Evolutionary conservation across 2,888 invertebrate genomes (phyloP), one percentile per base, ranked within the genome.

Genomic region (Chirona hameri): DNA sequence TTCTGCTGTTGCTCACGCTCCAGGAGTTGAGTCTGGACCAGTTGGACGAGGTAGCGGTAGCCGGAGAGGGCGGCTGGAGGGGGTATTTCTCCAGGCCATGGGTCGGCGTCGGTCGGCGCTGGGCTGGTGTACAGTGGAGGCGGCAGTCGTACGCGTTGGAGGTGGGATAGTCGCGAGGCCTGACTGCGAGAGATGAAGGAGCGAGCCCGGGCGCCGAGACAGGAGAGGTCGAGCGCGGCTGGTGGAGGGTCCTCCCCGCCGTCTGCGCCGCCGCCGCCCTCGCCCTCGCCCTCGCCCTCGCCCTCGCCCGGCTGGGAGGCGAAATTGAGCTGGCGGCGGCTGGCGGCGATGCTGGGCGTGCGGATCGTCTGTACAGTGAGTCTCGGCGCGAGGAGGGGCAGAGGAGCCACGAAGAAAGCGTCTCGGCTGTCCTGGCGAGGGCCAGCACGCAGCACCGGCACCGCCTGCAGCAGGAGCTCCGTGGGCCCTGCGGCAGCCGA

Each of bases 381-480:
- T 24, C 21, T 21, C 18, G 46, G 39, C 39, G 76, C 76, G 21
- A 76, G 39, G 24, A 46, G 7, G 21, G 76, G 76, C 46, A 76
- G 76, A 39, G 76, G 76, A 7, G 76, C 76, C 39, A 46, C 12
- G 76, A 76, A 76, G 24, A 24, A 18, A 4, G 5, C 39, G 52
- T 12, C 52, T 39, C 29, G 72, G 46, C 39, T 24, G 24, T 15
- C 14, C 76, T 0, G 76, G 39, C n/a, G 21, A 5, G 18, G 14
- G 24, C 65, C 65, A 18, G 27, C 31, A 2, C 24, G n/a, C 65
- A 18, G 27, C 39, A 76, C 76, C 10, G 76, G 46, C 76, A 76
- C 24, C 46, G 76, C 76, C 46, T 76, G 46, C 46, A 76, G 39
- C 76, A 76, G 76, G 46, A 76, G 76, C 39, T 76, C 76, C 24